A percentile compares a stretch with the other conserved stretches of the same genome.
phyloP scores from a whole-genome alignment of 2,888 invertebrate genomes.

The Buathra laborator region DNA sequence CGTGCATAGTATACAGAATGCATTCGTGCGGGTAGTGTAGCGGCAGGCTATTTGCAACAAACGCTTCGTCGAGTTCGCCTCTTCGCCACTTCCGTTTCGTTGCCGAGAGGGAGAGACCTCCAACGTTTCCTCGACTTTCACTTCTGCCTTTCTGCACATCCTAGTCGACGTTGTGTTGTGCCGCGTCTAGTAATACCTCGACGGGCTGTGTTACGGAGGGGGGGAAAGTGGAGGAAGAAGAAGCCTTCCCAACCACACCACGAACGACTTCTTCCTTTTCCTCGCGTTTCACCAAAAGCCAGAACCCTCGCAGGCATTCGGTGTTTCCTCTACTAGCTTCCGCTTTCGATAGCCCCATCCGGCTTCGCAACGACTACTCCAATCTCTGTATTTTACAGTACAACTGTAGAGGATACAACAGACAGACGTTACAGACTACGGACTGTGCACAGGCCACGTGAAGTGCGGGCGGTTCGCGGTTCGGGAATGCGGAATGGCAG shows the following conservation, averaged over 20 bases:
- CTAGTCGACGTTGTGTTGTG: slow-evolving; percentile 10
- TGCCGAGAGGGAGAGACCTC: slow-evolving; percentile 49
- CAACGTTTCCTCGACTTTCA: slow-evolving; percentile 59
- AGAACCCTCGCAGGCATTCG: slow-evolving; percentile 49
- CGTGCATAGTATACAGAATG: not conserved
- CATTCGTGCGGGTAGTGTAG: slow-evolving; percentile 13
- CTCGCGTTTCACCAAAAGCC: slow-evolving; percentile 27
- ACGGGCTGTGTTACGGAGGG: slow-evolving; percentile 10
- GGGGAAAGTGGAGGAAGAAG: slow-evolving; percentile 1
- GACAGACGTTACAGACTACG: slow-evolving; percentile 1
- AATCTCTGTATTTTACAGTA: slow-evolving; percentile 35
- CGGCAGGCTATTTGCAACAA: slow-evolving; percentile 59
- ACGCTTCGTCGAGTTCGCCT: slow-evolving; percentile 58
- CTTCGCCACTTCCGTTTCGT: slow-evolving; percentile 59
- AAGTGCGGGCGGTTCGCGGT: slow-evolving; percentile 26
- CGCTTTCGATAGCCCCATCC: slow-evolving; percentile 67
- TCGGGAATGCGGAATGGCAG: slow-evolving; percentile 11
- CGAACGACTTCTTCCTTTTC: slow-evolving; percentile 64
- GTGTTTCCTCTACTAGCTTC: slow-evolving; percentile 62
- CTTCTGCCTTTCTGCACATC: slow-evolving; percentile 38
- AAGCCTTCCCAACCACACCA: slow-evolving; percentile 55
- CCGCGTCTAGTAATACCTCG: not conserved
- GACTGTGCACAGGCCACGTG: slow-evolving; percentile 14
- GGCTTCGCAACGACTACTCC: slow-evolving; percentile 61
- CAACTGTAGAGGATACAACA: not conserved